A percentile compares a stretch with the other conserved stretches of the same genome.
Conservation (phyloP, 2,113 vertebrate species). For the Callocephalon fimbriatum region DNA sequence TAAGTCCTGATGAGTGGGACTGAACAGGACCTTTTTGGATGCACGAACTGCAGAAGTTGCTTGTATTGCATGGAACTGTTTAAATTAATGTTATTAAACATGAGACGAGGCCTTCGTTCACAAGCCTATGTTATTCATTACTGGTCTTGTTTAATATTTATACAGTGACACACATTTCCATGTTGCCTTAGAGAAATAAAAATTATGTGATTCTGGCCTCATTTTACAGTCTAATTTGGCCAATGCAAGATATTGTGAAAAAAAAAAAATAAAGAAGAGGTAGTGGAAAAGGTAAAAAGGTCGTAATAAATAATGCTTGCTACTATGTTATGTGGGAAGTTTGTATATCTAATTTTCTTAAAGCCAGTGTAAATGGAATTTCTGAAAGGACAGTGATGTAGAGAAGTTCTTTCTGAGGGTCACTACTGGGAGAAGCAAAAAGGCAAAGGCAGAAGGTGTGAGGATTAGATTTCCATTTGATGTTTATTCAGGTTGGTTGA, state of each 20-base stretch:
- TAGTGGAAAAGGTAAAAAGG: neutral
- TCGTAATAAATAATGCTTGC: neutral
- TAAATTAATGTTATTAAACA: neutral
- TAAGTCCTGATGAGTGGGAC: neutral
- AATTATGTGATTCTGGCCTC: neutral
- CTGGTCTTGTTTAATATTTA: neutral
- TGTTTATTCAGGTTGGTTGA: neutral
- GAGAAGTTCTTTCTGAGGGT: neutral
- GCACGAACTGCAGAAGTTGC: neutral
- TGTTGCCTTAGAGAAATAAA: neutral
- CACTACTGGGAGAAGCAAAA: neutral
- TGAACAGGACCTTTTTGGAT: neutral
- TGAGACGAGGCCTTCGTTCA: neutral
- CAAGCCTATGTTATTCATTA: neutral
- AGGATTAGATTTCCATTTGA: neutral
- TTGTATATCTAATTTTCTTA: neutral
- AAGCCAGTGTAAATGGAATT: neutral
- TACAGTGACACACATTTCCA: neutral
- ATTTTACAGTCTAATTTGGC: neutral
- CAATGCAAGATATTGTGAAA: neutral
- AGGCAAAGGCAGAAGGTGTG: neutral
- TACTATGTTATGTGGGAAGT: neutral
- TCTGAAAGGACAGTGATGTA: neutral
- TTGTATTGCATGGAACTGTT: neutral
- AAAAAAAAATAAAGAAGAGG: neutral